Percentiles rank a stretch among this genome's conserved stretches.
These are phyloP conservation scores for Chloroclysta siterata DNA, from an alignment of 2,888 invertebrate species.

Conservation along the genomic window DNA sequence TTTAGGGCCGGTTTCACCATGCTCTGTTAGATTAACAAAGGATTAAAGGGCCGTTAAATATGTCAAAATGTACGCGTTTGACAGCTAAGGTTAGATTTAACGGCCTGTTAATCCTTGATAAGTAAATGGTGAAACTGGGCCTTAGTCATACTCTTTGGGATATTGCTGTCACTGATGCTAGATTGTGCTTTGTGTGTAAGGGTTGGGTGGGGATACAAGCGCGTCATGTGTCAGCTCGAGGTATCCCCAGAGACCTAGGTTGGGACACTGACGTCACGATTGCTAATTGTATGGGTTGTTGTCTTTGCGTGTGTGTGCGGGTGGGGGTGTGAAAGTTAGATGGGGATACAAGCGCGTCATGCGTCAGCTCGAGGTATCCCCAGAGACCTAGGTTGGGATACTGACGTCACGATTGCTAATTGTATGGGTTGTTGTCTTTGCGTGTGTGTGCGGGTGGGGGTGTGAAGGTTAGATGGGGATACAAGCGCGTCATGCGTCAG, in stretches of 20 bases:
- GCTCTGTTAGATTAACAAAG: too few relatives aligned
- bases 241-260: background rate
- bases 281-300: background rate
- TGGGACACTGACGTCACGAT: background rate
- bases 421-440: background rate
- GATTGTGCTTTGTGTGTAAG: too few relatives aligned
- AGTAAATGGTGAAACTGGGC: too few relatives aligned
- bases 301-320: background rate
- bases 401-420: background rate
- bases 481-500: constrained; percentile 22
- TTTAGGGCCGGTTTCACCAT: too few relatives aligned
- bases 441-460: background rate
- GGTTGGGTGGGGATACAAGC: background rate
- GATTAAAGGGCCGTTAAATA: too few relatives aligned
- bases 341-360: constrained; percentile 18
- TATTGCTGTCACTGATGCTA: too few relatives aligned
- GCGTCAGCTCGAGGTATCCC: constrained; percentile 36
- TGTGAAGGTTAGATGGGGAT: constrained; percentile 14
- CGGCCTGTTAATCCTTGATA: too few relatives aligned
- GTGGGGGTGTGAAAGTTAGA: constrained; percentile 3
- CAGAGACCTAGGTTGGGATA: constrained; percentile 87
- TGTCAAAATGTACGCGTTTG: too few relatives aligned
- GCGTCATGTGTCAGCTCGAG: background rate
- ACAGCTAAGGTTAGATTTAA: too few relatives aligned
- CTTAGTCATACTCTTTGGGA: too few relatives aligned